These are phyloP conservation scores for Andrena fulva DNA, from an alignment of 2,888 invertebrate genomes.

Conservation along the genomic window DNA sequence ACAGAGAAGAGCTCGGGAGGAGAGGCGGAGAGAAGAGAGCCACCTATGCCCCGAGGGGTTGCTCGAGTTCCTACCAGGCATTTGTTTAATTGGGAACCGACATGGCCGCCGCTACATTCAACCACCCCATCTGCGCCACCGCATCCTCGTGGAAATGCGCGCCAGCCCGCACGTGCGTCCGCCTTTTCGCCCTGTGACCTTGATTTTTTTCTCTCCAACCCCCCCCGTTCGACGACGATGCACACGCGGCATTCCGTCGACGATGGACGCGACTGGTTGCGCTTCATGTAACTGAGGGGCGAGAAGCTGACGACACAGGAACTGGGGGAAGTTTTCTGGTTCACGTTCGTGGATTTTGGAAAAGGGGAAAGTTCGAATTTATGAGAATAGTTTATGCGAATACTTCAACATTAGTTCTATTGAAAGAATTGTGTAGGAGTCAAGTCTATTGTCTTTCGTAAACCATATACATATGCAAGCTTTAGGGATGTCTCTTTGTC, in stretches of 20 bases:
- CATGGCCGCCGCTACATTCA: conserved; percentile 71
- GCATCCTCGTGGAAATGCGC: conserved; percentile 59
- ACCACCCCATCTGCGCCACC: conserved; percentile 60
- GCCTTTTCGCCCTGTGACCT: conserved; percentile 47
- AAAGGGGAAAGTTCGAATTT: not conserved
- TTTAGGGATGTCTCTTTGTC: too few species aligned
- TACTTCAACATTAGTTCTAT: too few species aligned
- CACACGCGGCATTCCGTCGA: conserved; percentile 9
- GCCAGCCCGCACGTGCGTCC: conserved; percentile 39
- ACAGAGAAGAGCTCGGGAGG: conserved; percentile 54
- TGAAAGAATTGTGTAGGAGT: too few species aligned
- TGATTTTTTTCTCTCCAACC: conserved; percentile 22
- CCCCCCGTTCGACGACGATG: not conserved
- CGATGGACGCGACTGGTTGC: not conserved
- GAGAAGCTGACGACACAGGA: not conserved
- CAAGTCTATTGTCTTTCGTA: too few species aligned
- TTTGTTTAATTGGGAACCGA: conserved; percentile 82
- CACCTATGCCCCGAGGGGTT: conserved; percentile 72
- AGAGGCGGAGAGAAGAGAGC: conserved; percentile 44
- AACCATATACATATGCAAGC: too few species aligned
- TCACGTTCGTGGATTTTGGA: not conserved
- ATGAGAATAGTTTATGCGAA: too few species aligned
- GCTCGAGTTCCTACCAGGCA: conserved; percentile 76
- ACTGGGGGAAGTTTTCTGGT: not conserved
- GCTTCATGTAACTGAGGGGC: not conserved